A percentile compares a stretch with the other conserved stretches of the same genome.
These are phyloP conservation scores for Clarias batrachus DNA, from an alignment of 2,113 vertebrate genomes.

Conservation along the genomic window DNA sequence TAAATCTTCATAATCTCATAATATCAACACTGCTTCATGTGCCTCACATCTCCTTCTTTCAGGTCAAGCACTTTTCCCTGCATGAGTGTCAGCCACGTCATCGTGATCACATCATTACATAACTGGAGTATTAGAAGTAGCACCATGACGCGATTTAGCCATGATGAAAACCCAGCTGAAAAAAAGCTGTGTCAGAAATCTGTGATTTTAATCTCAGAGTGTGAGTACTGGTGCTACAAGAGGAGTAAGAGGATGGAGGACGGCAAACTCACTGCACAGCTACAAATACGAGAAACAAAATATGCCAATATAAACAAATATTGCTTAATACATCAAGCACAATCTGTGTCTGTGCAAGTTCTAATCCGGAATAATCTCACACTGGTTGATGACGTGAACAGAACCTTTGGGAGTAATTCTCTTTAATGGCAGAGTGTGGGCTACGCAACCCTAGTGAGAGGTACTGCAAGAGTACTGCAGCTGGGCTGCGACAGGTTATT, in stretches of 20 bases:
- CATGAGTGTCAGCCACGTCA: not conserved
- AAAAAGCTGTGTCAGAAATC: not conserved
- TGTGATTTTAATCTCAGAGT: not conserved
- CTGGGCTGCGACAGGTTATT: no score
- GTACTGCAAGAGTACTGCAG: no score
- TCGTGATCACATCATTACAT: not conserved
- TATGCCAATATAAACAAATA: no score
- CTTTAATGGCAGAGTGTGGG: not conserved
- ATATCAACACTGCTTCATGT: not conserved
- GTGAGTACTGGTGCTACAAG: not conserved
- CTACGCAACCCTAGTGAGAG: no score
- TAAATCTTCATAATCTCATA: not conserved
- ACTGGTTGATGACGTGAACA: not conserved
- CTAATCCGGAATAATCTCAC: no score
- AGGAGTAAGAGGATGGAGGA: not conserved
- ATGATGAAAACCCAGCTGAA: not conserved
- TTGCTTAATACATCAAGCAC: no score
- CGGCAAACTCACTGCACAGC: not conserved
- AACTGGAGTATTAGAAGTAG: not conserved
- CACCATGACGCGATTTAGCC: no score
- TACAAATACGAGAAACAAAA: not conserved
- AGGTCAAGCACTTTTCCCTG: not conserved
- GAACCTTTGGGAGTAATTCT: not conserved
- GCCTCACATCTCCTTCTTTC: not conserved
- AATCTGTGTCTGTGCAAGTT: no score